phyloP scores from a whole-genome alignment of 2,797 vertebrate species.

The Caiman crocodilus region DNA sequence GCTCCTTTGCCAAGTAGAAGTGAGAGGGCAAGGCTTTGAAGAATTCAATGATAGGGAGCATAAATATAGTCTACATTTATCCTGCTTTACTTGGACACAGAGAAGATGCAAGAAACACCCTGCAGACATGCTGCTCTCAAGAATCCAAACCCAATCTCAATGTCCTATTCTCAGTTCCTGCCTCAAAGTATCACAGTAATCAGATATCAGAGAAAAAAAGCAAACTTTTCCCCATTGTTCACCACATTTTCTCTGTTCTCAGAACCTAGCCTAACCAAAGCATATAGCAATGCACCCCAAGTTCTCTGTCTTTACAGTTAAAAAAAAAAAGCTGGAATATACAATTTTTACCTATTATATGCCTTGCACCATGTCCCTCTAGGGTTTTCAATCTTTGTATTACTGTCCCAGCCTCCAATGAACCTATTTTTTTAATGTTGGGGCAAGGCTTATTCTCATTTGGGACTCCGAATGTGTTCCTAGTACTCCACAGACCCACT shows the following conservation, averaged over 20 bases:
- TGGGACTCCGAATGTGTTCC: neutral
- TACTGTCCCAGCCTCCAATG: neutral
- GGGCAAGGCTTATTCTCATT: neutral
- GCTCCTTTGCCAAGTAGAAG: neutral
- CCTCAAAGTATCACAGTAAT: slow-evolving; percentile 25
- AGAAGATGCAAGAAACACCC: neutral
- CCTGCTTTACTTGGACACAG: slow-evolving; percentile 33
- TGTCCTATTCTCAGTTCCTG: neutral
- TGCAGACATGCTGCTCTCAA: neutral
- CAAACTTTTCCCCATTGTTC: neutral
- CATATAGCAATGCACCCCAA: neutral
- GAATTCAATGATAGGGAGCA: neutral
- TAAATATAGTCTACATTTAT: neutral
- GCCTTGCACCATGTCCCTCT: neutral
- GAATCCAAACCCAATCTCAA: neutral
- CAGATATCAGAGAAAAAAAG: slow-evolving; percentile 26
- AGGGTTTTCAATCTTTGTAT: slow-evolving; percentile 3
- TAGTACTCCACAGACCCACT: neutral
- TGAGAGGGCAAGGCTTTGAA: neutral
- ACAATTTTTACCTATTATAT: neutral
- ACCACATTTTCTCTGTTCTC: neutral
- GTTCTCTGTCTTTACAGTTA: neutral
- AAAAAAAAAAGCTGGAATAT: slow-evolving; percentile 40
- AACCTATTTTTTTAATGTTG: neutral
- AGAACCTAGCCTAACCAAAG: slow-evolving; percentile 31